Conservation (phyloP, 2,797 vertebrate genomes). For the Micromesistius poutassou region DNA sequence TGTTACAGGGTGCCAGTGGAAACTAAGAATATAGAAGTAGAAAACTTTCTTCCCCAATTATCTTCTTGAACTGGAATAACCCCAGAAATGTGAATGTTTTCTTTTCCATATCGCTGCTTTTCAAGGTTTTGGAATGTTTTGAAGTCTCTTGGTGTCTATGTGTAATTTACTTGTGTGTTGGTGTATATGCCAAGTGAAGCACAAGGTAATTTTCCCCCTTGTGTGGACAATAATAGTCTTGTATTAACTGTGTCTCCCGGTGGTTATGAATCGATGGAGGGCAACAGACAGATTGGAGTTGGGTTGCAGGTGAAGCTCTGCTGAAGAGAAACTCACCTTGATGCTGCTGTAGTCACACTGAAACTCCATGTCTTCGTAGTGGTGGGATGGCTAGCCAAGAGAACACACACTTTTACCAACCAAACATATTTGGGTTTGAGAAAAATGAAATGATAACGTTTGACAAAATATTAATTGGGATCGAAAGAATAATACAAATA, state of each 20-base stretch:
- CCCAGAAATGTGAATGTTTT: neutral
- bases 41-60: neutral
- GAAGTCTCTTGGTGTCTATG: too few species aligned
- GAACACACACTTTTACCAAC: neutral
- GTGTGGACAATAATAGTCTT: too few species aligned
- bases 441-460: neutral
- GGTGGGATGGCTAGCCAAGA: slow-evolving; percentile 27
- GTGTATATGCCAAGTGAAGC: too few species aligned
- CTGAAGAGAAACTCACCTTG: slow-evolving; percentile 13
- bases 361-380: slow-evolving; percentile 43
- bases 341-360: slow-evolving; percentile 21
- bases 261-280: too few species aligned
- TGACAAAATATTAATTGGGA: neutral
- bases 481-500: too few species aligned
- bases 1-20: too few species aligned
- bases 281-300: neutral
- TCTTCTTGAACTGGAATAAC: neutral
- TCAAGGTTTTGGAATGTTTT: too few species aligned
- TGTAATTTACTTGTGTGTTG: too few species aligned
- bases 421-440: neutral
- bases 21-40: too few species aligned
- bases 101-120: too few species aligned
- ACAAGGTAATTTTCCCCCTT: too few species aligned
- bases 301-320: neutral
- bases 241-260: too few species aligned